Evolutionary conservation across 2,113 vertebrate species (phyloP).

Genomic region (Naja naja): DNA sequence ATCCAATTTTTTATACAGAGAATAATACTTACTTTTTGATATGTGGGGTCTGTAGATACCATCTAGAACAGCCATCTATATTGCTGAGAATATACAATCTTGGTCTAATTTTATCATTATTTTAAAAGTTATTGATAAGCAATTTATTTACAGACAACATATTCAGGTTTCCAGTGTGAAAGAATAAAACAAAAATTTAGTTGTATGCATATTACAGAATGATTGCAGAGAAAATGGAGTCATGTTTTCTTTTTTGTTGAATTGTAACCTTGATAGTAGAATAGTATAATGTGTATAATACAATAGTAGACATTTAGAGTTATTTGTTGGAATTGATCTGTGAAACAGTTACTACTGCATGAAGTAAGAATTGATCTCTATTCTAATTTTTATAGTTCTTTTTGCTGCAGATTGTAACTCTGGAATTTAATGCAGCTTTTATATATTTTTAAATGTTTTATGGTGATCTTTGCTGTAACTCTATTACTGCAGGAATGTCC

Average conservation of each 20-base stretch:
- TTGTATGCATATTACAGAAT: background rate
- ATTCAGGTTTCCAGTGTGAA: background rate
- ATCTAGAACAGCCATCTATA: background rate
- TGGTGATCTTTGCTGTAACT: background rate
- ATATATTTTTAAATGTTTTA: background rate
- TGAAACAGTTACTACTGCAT: background rate
- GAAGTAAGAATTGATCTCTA: background rate
- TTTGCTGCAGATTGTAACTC: background rate
- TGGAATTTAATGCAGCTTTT: background rate
- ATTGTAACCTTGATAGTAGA: background rate
- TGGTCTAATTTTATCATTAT: background rate
- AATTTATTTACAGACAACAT: background rate
- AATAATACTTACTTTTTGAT: background rate
- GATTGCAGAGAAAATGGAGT: background rate
- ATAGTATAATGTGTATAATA: background rate
- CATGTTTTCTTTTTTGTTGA: background rate
- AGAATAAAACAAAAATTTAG: background rate
- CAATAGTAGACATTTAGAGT: background rate
- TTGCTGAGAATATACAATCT: background rate
- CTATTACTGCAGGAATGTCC: background rate
- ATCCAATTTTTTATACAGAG: background rate
- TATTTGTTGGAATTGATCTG: background rate
- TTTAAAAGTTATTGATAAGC: background rate
- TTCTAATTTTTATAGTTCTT: background rate
- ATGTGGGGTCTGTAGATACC: background rate